Conservation (phyloP, 2,113 vertebrate species). For the Thalassoma bifasciatum region DNA sequence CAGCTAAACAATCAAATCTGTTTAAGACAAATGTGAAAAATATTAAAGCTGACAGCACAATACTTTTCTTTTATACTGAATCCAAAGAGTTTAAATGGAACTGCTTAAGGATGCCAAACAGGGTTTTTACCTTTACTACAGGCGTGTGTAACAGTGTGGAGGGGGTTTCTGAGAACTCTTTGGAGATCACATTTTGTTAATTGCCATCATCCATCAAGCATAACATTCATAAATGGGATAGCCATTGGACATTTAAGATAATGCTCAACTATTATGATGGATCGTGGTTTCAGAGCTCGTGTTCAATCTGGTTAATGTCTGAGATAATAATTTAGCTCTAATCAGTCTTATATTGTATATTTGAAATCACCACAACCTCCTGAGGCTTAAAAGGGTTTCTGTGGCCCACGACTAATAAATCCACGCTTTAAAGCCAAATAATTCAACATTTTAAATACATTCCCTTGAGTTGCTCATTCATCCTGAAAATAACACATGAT, state of each 20-base stretch:
- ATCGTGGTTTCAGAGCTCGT: conserved; percentile 66
- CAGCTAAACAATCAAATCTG: conserved; percentile 84
- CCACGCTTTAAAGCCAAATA: conserved; percentile 7
- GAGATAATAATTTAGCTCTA: conserved; percentile 69
- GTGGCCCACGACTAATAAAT: background rate
- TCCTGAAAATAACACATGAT: background rate
- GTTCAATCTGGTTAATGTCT: conserved; percentile 75
- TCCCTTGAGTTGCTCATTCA: background rate
- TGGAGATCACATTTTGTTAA: conserved; percentile 81
- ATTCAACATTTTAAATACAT: background rate
- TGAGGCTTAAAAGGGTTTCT: conserved; percentile 3
- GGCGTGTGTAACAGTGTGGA: conserved; percentile 40
- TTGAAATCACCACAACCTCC: conserved; percentile 39
- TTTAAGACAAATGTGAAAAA: conserved; percentile 29
- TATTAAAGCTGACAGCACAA: conserved; percentile 12
- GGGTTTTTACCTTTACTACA: conserved; percentile 49
- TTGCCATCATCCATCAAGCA: conserved; percentile 82
- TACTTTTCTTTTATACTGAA: conserved; percentile 82
- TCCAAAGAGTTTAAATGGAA: conserved; percentile 67
- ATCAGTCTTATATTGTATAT: conserved; percentile 51
- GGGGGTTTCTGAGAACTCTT: conserved; percentile 73
- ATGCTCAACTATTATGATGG: conserved; percentile 77
- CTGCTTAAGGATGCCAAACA: conserved; percentile 51
- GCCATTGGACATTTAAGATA: conserved; percentile 80
- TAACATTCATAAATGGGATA: conserved; percentile 79